A percentile compares a stretch with the other conserved stretches of the same genome.
Conservation (phyloP, 2,888 invertebrate genomes). For the Beris morrisii region DNA sequence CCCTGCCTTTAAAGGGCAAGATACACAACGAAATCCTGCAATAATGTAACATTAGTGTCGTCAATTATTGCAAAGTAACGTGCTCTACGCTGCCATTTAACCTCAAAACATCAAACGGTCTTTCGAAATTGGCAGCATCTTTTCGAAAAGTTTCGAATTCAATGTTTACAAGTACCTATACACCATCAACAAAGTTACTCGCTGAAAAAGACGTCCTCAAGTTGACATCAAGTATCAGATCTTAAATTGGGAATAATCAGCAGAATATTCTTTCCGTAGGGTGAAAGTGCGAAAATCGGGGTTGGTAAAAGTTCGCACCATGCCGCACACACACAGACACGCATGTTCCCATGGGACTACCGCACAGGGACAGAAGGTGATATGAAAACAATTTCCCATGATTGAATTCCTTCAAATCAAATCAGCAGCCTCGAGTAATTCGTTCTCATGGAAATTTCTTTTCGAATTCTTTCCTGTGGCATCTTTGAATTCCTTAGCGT, state of each 20-base stretch:
- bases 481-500: conserved; percentile 28
- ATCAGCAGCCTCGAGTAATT: conserved; percentile 35
- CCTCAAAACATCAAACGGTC: too few relatives aligned
- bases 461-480: conserved; percentile 10
- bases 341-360: conserved; percentile 17
- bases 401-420: conserved; percentile 36
- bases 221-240: conserved; percentile 17
- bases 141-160: too few relatives aligned
- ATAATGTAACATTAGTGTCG: too few relatives aligned
- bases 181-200: too few relatives aligned
- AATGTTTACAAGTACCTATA: too few relatives aligned
- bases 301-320: neutral
- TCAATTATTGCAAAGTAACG: too few relatives aligned
- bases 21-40: too few relatives aligned
- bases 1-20: too few relatives aligned
- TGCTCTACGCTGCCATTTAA: too few relatives aligned
- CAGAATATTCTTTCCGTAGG: conserved; percentile 19
- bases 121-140: too few relatives aligned
- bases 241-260: conserved; percentile 25
- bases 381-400: conserved; percentile 38
- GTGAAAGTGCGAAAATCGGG: neutral
- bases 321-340: neutral
- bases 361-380: conserved; percentile 34
- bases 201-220: neutral
- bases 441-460: conserved; percentile 33